Conservation (phyloP, 2,113 vertebrate genomes). For the Pyrgilauda ruficollis region DNA sequence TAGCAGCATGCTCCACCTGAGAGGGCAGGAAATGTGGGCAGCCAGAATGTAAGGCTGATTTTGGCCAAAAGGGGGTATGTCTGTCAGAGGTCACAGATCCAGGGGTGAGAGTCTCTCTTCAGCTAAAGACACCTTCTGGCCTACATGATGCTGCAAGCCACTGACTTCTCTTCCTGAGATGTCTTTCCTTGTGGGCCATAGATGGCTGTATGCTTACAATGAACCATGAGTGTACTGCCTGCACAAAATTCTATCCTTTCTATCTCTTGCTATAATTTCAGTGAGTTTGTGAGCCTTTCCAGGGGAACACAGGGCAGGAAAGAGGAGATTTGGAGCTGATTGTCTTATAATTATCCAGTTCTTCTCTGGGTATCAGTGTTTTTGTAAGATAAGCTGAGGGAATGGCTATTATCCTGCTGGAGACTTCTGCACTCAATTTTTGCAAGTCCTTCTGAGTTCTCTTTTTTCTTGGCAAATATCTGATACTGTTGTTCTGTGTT, state of each 20-base stretch:
- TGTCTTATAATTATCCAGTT: fast-evolving
- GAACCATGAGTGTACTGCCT: background rate
- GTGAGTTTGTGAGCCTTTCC: background rate
- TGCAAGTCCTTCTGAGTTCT: background rate
- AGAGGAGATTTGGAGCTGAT: background rate
- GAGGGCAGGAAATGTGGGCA: background rate
- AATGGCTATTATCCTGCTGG: background rate
- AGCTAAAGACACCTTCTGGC: background rate
- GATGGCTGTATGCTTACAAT: background rate
- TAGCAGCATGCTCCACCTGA: background rate
- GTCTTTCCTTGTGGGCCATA: background rate
- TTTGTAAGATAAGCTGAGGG: background rate
- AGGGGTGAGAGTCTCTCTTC: background rate
- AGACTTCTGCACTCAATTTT: background rate
- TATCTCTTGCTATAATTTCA: background rate
- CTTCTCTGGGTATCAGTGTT: background rate
- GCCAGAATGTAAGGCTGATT: background rate
- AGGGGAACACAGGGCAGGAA: background rate
- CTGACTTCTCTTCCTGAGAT: background rate
- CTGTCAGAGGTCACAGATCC: background rate
- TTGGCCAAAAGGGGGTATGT: background rate
- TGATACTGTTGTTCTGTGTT: background rate
- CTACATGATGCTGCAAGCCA: fast-evolving
- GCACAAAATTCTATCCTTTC: background rate
- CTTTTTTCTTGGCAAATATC: background rate